Base-by-base conservation (phyloP, 2,113 vertebrate species). In the human (Homo sapiens) region DNA sequence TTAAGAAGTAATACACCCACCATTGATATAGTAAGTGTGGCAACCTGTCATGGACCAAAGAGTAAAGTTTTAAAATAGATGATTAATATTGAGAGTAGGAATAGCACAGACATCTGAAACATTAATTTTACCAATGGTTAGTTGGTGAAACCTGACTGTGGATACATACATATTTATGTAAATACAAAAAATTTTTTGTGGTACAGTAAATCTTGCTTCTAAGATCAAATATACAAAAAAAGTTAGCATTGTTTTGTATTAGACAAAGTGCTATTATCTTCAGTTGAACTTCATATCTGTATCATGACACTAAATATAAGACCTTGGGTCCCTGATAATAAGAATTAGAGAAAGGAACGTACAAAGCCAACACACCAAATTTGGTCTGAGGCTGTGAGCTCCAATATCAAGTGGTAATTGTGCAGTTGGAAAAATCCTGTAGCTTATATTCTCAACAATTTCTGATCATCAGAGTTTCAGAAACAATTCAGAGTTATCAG, bases 311-410 rank as follows among this genome's bases (percentile, higher is more conserved):
- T 80, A 66, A 70, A 80, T 87, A 61, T 23, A 89, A 25, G 20
- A 64, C 59, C 32, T 14, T 45, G 8, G 38, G 18, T 12, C 35
- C 35, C 57, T 38, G 52, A 78, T 35, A 79, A 22, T 35, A 90
- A 80, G 50, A 45, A 61, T 66, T 66, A 90, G 83, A 86, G 57
- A 78, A 84, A 87, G 16, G 16, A 90, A 84, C 22, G 93, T 96
- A 35, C 75, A 78, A n/a, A 84, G 7, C 32, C 45, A 79, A 64
- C 45, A 12, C 17, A 32, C 27, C 43, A 68, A 17, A 84, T 87
- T 64, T 92, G 59, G 8, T 45, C 84, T 72, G 80, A 96, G 55
- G 55, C 57, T 50, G 2, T 80, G 38, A 88, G 8, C 23, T 25
- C 43, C 43, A 38, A 1, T 23, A n/a, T 45, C 57, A 97, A 80